phyloP scores from a whole-genome alignment of 2,888 invertebrate genomes.

The Spicauda simplicius region DNA sequence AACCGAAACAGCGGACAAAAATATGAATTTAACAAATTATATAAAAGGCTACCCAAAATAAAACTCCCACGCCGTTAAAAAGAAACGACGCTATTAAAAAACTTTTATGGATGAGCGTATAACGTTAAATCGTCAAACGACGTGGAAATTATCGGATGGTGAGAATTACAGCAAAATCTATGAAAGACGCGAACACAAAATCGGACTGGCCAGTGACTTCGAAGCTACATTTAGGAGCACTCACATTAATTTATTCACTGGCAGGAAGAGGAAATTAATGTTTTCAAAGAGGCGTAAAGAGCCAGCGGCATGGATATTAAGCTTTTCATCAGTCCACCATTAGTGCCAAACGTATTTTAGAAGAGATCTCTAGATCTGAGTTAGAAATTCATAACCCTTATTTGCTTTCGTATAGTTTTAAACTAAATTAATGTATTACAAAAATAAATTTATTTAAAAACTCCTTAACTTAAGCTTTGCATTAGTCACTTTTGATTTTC shows the following conservation, averaged over 20 bases:
- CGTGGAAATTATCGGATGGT: constrained; percentile 29
- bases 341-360: constrained; percentile 50
- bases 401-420: no score
- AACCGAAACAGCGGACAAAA: no score
- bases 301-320: constrained; percentile 64
- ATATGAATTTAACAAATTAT: no score
- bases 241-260: constrained; percentile 61
- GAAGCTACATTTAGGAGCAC: constrained; percentile 44
- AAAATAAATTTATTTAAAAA: no score
- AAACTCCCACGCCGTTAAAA: constrained; percentile 7
- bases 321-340: constrained; percentile 66
- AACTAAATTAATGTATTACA: no score
- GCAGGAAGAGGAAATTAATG: constrained; percentile 68
- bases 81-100: constrained; percentile 26
- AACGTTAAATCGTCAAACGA: constrained; percentile 35
- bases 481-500: no score
- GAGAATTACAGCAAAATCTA: constrained; percentile 32
- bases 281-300: constrained; percentile 62
- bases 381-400: not conserved
- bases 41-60: constrained; percentile 19
- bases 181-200: constrained; percentile 37
- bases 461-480: no score
- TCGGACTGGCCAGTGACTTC: constrained; percentile 42
- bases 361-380: constrained; percentile 24
- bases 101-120: constrained; percentile 28